A percentile compares a stretch with the other conserved stretches of the same genome.
phyloP scores from a whole-genome alignment of 2,888 invertebrate species.

The Spodoptera exigua region DNA sequence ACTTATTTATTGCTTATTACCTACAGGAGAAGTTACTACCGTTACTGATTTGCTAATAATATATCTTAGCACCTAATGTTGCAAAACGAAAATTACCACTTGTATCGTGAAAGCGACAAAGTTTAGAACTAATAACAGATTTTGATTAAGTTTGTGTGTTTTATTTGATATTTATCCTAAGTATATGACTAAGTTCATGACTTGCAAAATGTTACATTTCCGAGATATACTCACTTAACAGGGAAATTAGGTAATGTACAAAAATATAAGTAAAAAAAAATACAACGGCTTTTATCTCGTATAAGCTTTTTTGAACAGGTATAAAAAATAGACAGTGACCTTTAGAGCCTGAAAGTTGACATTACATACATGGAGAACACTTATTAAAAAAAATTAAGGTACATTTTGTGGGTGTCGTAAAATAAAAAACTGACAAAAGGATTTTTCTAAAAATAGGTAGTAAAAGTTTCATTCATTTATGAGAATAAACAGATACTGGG shows the following conservation, averaged over 20 bases:
- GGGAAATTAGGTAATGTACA: not conserved
- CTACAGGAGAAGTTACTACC: constrained; percentile 9
- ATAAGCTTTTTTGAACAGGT: too few species aligned
- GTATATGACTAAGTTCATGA: constrained; percentile 11
- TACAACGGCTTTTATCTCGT: too few species aligned
- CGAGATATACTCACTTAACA: not conserved
- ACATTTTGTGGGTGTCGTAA: too few species aligned
- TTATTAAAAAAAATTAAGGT: too few species aligned
- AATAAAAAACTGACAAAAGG: too few species aligned
- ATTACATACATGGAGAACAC: too few species aligned
- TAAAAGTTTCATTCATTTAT: too few species aligned
- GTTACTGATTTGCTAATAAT: constrained; percentile 29
- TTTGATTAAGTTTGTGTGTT: constrained; percentile 17
- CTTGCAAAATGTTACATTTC: not conserved
- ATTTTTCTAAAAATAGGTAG: too few species aligned
- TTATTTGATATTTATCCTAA: constrained; percentile 21
- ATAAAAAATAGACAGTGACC: too few species aligned
- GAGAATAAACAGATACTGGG: too few species aligned
- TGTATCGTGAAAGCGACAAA: constrained; percentile 36
- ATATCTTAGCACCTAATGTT: constrained; percentile 17
- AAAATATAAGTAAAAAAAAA: too few species aligned
- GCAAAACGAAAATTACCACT: constrained; percentile 30
- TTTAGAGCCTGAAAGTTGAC: too few species aligned
- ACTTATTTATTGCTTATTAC: constrained; percentile 27
- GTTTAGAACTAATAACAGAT: constrained; percentile 24